Conservation (phyloP, 1,140 invertebrate species). For the Adelges cooleyi region DNA sequence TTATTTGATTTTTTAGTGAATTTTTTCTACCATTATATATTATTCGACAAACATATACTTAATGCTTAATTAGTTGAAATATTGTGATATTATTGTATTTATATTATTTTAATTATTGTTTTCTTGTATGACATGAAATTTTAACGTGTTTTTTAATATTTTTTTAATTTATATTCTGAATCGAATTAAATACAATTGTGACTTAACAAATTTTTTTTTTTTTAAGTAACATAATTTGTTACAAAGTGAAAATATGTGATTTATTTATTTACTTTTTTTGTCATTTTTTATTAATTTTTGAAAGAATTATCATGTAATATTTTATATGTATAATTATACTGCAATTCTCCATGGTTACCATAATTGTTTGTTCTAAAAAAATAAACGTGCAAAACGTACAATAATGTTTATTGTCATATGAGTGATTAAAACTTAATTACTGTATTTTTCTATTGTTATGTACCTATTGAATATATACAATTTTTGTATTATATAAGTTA, state of each 20-base stretch:
- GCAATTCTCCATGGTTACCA: constrained; percentile 8
- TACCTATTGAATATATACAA: too few relatives aligned
- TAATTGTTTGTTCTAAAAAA: too few relatives aligned
- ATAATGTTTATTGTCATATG: too few relatives aligned
- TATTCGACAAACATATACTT: constrained; percentile 1
- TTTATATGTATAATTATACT: background rate
- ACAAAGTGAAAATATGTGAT: constrained; percentile 10
- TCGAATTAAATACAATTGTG: background rate
- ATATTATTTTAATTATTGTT: constrained; percentile 12
- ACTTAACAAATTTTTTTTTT: background rate
- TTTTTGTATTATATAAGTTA: too few relatives aligned
- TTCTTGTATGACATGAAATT: background rate
- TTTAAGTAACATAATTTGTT: constrained; percentile 25
- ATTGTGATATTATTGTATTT: constrained; percentile 18
- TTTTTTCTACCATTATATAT: background rate
- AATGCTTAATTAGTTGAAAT: constrained; percentile 1
- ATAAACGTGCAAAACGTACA: too few relatives aligned
- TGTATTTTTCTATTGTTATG: too few relatives aligned
- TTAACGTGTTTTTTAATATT: background rate
- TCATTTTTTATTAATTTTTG: background rate
- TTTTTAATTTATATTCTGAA: background rate
- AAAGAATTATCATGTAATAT: background rate
- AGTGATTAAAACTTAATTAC: too few relatives aligned
- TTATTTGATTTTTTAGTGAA: background rate
- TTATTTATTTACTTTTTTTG: background rate